Conservation (phyloP, 2,888 invertebrate genomes). For the Tridacna crocea region DNA sequence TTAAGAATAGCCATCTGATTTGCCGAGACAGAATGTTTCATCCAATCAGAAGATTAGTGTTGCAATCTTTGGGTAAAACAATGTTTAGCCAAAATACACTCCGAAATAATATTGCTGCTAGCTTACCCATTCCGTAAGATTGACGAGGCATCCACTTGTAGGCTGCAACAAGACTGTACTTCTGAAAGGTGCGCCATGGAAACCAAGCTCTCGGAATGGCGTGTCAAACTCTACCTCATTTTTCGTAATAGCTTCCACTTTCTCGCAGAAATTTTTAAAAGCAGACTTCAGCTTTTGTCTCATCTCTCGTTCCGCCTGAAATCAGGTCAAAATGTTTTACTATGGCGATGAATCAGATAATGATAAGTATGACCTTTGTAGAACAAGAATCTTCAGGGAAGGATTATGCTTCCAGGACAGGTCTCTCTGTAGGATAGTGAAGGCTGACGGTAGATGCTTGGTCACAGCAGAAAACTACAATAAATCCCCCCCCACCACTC, state of each 20-base stretch:
- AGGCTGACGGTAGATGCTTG: too few species aligned
- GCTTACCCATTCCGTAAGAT: conserved; percentile 96
- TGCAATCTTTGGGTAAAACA: too few species aligned
- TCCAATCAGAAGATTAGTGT: too few species aligned
- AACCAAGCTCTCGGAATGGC: conserved; percentile 98
- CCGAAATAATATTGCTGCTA: too few species aligned
- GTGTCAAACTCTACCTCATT: conserved; percentile 99
- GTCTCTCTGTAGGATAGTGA: too few species aligned
- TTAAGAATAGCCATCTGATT: too few species aligned
- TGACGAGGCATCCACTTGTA: conserved; percentile 98
- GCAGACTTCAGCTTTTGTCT: conserved; percentile 98
- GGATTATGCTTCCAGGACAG: too few species aligned
- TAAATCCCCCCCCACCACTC: too few species aligned
- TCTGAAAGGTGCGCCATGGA: conserved; percentile 98
- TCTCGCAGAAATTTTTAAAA: conserved; percentile 99
- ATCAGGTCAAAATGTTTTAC: neutral
- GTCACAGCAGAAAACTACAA: too few species aligned
- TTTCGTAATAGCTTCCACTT: conserved; percentile 97
- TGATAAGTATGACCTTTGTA: neutral
- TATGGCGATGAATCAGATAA: neutral
- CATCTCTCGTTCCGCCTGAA: conserved; percentile 94
- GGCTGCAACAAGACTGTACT: conserved; percentile 98
- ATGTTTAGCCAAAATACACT: too few species aligned
- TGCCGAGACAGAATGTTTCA: too few species aligned
- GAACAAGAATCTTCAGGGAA: neutral